Conservation (phyloP, 2,797 vertebrate species). For the Zalophus californianus region DNA sequence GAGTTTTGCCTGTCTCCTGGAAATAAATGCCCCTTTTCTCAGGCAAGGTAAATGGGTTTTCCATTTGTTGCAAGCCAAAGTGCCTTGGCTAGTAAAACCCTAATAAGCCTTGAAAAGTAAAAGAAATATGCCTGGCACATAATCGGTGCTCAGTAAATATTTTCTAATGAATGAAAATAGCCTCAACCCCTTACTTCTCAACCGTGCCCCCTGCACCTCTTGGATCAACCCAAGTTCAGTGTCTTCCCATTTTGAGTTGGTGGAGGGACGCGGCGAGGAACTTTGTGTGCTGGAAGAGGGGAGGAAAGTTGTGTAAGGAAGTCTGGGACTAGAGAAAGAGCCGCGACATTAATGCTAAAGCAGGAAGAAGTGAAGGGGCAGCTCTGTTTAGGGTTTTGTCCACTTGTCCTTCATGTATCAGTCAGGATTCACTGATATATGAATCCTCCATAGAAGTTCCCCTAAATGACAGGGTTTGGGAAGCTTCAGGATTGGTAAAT, state of each 20-base stretch:
- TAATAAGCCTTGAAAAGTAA: background rate
- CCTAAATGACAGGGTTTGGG: too few relatives aligned
- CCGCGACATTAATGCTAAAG: accelerated
- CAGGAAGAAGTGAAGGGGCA: background rate
- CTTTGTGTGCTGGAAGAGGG: too few relatives aligned
- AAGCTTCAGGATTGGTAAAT: too few relatives aligned
- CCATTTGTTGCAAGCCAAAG: background rate
- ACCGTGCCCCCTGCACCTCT: accelerated
- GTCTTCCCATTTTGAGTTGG: background rate
- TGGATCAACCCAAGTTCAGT: background rate
- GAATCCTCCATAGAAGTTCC: too few relatives aligned
- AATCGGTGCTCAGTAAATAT: background rate
- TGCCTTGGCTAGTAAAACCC: background rate
- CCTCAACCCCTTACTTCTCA: background rate
- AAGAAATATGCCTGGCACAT: background rate
- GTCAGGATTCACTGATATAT: too few relatives aligned
- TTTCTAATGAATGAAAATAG: background rate
- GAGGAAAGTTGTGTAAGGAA: too few relatives aligned
- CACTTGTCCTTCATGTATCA: accelerated
- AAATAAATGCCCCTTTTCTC: background rate
- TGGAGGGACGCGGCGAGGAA: too few relatives aligned
- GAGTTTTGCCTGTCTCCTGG: background rate
- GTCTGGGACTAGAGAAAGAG: background rate
- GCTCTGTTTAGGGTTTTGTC: too few relatives aligned
- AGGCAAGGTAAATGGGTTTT: background rate